These are phyloP conservation scores for Phodopus roborovskii DNA, from an alignment of 2,113 vertebrate genomes.

Conservation along the genomic window DNA sequence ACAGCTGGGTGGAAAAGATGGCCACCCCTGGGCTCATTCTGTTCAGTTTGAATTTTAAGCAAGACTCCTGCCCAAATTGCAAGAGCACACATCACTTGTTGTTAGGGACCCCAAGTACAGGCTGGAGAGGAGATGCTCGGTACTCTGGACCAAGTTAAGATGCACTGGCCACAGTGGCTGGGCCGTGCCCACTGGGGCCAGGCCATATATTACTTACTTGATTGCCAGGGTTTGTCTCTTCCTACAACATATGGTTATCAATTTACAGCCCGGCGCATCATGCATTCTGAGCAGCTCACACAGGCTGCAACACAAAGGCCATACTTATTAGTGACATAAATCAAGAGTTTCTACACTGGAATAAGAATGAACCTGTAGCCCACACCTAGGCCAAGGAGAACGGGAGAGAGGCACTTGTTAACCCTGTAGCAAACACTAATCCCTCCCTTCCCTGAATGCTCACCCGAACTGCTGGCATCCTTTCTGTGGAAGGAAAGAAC, in stretches of 20 bases:
- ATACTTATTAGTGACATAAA: constrained; percentile 85
- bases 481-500: constrained; percentile 31
- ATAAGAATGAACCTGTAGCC: constrained; percentile 78
- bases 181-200: constrained; percentile 32
- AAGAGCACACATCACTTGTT: not conserved
- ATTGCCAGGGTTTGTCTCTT: constrained; percentile 68
- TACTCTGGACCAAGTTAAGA: constrained; percentile 56
- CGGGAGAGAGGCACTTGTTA: not conserved
- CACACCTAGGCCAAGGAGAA: constrained; percentile 57
- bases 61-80: constrained; percentile 55
- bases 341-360: constrained; percentile 80
- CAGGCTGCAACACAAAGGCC: constrained; percentile 79
- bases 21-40: not conserved
- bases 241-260: constrained; percentile 62
- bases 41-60: constrained; percentile 61
- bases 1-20: not conserved
- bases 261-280: constrained; percentile 65
- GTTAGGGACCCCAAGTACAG: constrained; percentile 36
- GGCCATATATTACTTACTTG: constrained; percentile 52
- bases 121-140: not conserved
- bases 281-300: constrained; percentile 75
- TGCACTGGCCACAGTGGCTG: constrained; percentile 1
- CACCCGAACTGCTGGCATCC: not conserved
- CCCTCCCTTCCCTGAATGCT: not conserved
- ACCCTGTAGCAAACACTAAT: not conserved